These are phyloP conservation scores for Lasioglossum baleicum DNA, from an alignment of 1,140 invertebrate species.

Conservation along the genomic window DNA sequence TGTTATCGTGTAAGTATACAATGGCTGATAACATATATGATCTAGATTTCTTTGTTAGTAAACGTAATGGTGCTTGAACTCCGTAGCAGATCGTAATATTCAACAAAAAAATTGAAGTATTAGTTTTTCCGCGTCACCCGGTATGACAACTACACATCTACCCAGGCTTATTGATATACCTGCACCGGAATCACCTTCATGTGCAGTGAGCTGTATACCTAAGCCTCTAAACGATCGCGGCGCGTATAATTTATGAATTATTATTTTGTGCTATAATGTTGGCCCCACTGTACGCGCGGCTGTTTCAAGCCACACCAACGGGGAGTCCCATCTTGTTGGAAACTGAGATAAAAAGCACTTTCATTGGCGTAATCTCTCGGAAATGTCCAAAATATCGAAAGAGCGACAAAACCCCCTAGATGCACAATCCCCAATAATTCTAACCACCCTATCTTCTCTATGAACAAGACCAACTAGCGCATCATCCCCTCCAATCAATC, in stretches of 20 bases:
- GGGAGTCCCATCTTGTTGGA: conserved; percentile 62
- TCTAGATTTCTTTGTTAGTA: background rate
- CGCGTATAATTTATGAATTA: conserved; percentile 77
- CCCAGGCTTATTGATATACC: conserved; percentile 37
- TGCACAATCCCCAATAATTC: no score
- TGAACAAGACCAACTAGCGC: no score
- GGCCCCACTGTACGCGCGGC: conserved; percentile 49
- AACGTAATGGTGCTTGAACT: background rate
- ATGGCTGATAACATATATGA: background rate
- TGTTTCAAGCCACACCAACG: conserved; percentile 46
- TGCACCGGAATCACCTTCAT: conserved; percentile 32
- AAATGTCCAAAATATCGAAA: background rate
- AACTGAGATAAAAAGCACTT: conserved; percentile 63
- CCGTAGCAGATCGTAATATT: background rate
- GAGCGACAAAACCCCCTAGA: no score
- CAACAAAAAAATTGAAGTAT: background rate
- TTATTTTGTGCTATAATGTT: conserved; percentile 75
- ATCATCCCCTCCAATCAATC: no score
- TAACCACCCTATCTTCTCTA: no score
- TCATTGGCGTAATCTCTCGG: conserved; percentile 57
- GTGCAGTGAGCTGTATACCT: conserved; percentile 62
- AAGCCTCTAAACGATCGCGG: conserved; percentile 68
- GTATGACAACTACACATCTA: conserved; percentile 3
- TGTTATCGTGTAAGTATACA: background rate
- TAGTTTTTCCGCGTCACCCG: conserved; percentile 6